phyloP scores from a whole-genome alignment of 2,797 vertebrate species.

The Steatocranus sp. region DNA sequence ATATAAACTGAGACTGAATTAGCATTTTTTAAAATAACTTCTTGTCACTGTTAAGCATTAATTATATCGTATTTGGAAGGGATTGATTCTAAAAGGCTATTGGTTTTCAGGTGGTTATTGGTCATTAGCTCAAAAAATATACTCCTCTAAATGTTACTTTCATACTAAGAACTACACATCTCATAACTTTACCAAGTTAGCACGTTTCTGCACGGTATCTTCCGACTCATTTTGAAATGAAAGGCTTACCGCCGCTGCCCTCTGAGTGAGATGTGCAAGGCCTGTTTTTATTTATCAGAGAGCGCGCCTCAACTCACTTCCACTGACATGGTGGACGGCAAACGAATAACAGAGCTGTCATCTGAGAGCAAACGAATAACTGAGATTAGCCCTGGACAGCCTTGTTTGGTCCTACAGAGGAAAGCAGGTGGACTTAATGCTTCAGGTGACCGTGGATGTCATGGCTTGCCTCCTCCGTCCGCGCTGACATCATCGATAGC shows the following conservation, averaged over 20 bases:
- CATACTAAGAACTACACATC: neutral
- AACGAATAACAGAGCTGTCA: conserved; percentile 15
- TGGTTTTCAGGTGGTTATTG: conserved; percentile 1
- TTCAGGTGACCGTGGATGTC: neutral
- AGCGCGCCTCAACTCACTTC: neutral
- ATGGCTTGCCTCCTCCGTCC: conserved; percentile 9
- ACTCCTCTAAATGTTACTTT: conserved; percentile 6
- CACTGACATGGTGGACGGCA: neutral
- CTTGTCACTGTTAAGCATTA: conserved; percentile 33
- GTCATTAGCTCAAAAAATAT: conserved; percentile 8
- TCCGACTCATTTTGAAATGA: neutral
- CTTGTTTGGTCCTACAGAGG: conserved; percentile 42
- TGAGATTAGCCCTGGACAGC: conserved; percentile 49
- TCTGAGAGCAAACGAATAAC: conserved; percentile 5
- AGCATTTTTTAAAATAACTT: conserved; percentile 29
- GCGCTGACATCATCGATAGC: conserved; percentile 27
- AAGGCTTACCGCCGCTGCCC: neutral
- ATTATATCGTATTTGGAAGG: conserved; percentile 29
- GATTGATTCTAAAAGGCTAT: conserved; percentile 8
- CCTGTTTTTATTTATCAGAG: neutral
- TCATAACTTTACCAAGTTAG: neutral
- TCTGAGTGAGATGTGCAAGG: neutral
- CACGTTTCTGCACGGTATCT: neutral
- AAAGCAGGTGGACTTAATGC: conserved; percentile 15
- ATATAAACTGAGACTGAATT: neutral